phyloP scores from a whole-genome alignment of 2,797 vertebrate genomes.

The Gambelia wislizenii region DNA sequence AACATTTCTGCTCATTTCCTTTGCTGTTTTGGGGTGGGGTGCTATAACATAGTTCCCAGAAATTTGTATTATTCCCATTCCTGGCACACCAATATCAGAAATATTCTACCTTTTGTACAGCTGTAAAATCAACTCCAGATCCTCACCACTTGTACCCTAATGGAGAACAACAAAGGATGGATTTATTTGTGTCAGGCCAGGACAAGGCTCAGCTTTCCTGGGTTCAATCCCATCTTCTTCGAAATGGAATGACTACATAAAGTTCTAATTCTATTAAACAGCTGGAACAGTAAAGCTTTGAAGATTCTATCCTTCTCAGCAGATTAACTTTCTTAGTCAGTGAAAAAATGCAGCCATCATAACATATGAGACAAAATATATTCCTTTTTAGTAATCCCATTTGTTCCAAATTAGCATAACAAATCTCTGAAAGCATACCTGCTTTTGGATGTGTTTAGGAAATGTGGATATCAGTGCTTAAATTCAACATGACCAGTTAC shows the following conservation, averaged over 20 bases:
- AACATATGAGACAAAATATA: not conserved
- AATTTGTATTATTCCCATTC: not conserved
- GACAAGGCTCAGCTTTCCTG: not conserved
- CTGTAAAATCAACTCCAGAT: not conserved
- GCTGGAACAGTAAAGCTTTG: slow-evolving; percentile 20
- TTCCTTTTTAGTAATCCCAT: slow-evolving; percentile 37
- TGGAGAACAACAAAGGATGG: not conserved
- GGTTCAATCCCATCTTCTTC: not conserved
- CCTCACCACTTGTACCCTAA: not conserved
- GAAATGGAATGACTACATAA: not conserved
- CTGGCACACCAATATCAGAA: not conserved
- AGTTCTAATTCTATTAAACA: slow-evolving; percentile 20
- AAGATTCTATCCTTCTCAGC: not conserved
- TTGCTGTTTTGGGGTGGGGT: not conserved
- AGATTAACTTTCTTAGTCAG: slow-evolving; percentile 25
- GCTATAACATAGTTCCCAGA: not conserved
- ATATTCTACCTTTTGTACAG: not conserved
- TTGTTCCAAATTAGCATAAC: slow-evolving; percentile 71
- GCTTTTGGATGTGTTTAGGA: slow-evolving; percentile 65
- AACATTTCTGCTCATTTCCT: not conserved
- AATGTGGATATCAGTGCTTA: slow-evolving; percentile 47
- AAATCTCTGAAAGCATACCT: slow-evolving; percentile 69
- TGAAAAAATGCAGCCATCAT: not conserved
- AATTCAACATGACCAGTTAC: slow-evolving; percentile 12
- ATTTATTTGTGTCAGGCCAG: not conserved